Conservation (phyloP, 2,113 vertebrate genomes). For the Solea solea region DNA sequence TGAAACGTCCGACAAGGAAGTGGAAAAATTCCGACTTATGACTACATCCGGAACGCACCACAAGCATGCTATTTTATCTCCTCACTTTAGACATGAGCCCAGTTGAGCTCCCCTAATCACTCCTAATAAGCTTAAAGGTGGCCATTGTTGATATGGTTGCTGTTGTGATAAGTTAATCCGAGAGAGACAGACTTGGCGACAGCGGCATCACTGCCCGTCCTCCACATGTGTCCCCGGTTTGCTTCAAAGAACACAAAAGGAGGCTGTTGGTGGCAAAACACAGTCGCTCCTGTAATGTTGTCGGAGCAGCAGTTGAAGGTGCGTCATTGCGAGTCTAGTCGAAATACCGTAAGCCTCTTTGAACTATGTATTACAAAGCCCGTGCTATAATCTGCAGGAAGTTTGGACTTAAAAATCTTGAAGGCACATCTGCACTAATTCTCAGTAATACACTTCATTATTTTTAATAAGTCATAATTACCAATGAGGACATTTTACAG, state of each 20-base stretch:
- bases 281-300: slow-evolving; percentile 48
- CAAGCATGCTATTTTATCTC: slow-evolving; percentile 54
- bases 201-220: not conserved
- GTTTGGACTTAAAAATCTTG: slow-evolving; percentile 1
- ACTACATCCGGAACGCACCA: not conserved
- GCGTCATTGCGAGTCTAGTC: slow-evolving; percentile 60
- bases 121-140: slow-evolving; percentile 72
- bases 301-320: slow-evolving; percentile 54
- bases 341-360: slow-evolving; percentile 57
- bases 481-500: not conserved
- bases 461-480: not conserved
- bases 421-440: slow-evolving; percentile 9
- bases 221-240: slow-evolving; percentile 6
- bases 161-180: slow-evolving; percentile 56
- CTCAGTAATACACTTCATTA: not conserved
- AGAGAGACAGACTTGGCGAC: slow-evolving; percentile 24
- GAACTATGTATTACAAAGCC: slow-evolving; percentile 53
- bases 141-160: slow-evolving; percentile 68
- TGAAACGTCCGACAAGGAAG: too few species aligned
- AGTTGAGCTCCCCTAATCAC: slow-evolving; percentile 66
- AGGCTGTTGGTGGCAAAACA: slow-evolving; percentile 74
- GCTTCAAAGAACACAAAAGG: slow-evolving; percentile 44
- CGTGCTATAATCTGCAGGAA: slow-evolving; percentile 35
- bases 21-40: too few species aligned
- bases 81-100: slow-evolving; percentile 46